These are phyloP conservation scores for Pogonophryne albipinna DNA, from an alignment of 2,797 vertebrate genomes.

Conservation along the genomic window DNA sequence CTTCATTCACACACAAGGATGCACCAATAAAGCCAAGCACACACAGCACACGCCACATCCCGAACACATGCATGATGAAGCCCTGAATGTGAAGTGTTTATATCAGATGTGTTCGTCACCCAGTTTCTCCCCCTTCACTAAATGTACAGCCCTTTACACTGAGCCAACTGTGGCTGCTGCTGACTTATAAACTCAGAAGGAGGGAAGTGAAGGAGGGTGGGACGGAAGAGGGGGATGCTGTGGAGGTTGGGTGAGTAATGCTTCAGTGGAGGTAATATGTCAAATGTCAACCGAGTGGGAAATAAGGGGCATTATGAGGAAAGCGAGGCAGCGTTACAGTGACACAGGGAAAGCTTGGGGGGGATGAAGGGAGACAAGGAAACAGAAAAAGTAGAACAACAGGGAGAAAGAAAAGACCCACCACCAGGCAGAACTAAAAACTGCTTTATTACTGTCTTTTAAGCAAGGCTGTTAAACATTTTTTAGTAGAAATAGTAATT, in stretches of 20 bases:
- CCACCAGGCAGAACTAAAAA: background rate
- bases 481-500: background rate
- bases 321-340: conserved; percentile 1
- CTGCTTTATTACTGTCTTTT: background rate
- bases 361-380: background rate
- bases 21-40: conserved; percentile 36
- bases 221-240: conserved; percentile 28
- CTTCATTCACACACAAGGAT: conserved; percentile 37
- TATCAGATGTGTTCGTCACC: conserved; percentile 16
- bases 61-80: conserved; percentile 50
- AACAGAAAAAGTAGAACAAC: background rate
- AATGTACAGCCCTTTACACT: conserved; percentile 37
- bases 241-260: conserved; percentile 62
- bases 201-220: conserved; percentile 52
- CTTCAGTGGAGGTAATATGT: conserved; percentile 63
- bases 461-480: background rate
- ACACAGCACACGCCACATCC: conserved; percentile 55
- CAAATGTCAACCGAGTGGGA: conserved; percentile 55
- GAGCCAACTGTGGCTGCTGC: conserved; percentile 45
- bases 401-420: background rate
- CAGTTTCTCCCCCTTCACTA: conserved; percentile 21
- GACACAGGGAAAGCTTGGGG: background rate
- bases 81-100: conserved; percentile 9
- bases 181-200: conserved; percentile 71
- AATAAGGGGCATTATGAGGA: conserved; percentile 22